Conservation (phyloP, 2,113 vertebrate species). For the Trematocara nigrifrons region DNA sequence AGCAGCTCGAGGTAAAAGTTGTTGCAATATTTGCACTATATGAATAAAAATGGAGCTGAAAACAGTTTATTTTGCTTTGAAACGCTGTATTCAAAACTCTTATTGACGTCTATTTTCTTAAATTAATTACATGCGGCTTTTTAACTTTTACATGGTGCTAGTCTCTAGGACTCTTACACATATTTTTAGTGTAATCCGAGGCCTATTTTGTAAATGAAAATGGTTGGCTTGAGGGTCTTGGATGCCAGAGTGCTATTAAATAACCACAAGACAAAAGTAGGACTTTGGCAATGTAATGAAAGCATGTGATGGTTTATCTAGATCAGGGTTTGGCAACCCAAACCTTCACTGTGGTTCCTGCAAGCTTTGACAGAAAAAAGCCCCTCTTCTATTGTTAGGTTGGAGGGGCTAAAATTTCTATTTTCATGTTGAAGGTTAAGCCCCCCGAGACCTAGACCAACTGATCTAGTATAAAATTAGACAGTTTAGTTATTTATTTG, state of each 20-base stretch:
- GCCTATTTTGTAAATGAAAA: background rate
- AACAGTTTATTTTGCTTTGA: background rate
- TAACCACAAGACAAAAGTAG: background rate
- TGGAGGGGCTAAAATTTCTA: background rate
- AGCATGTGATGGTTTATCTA: background rate
- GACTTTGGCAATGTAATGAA: background rate
- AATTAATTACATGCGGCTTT: accelerated
- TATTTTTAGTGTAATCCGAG: background rate
- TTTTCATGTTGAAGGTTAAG: background rate
- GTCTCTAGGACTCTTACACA: background rate
- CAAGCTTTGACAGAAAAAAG: background rate
- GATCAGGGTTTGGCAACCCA: background rate
- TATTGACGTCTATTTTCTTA: background rate
- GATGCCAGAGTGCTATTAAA: background rate
- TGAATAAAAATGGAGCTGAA: background rate
- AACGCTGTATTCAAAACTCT: background rate
- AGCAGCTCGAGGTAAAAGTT: background rate
- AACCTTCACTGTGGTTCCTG: background rate
- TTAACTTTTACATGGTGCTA: background rate
- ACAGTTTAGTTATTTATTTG: background rate
- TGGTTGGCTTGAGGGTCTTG: background rate
- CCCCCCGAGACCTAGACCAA: accelerated
- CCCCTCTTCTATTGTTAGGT: background rate
- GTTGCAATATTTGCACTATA: background rate
- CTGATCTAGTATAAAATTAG: accelerated